Conservation (phyloP, 2,113 vertebrate species). For the Orycteropus afer region DNA sequence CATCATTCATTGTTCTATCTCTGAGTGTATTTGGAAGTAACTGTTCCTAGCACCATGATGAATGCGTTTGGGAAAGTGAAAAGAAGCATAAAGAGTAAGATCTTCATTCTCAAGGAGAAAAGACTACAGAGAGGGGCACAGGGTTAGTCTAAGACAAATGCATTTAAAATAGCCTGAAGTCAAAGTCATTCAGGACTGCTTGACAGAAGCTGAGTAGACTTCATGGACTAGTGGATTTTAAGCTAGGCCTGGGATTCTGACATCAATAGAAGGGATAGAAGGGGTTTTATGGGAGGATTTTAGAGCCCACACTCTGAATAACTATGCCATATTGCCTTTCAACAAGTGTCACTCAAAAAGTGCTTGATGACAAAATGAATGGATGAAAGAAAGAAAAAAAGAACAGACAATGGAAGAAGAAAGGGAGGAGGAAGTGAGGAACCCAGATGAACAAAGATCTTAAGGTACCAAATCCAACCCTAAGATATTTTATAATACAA, state of each 20-base stretch:
- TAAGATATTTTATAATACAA: background rate
- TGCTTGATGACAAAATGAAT: background rate
- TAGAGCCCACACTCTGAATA: background rate
- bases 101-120: background rate
- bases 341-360: background rate
- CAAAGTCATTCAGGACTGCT: background rate
- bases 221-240: background rate
- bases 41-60: background rate
- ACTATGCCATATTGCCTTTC: background rate
- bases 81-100: background rate
- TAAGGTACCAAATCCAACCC: background rate
- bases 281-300: background rate
- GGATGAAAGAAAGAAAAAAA: slow-evolving; percentile 1
- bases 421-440: background rate
- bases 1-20: background rate
- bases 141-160: background rate
- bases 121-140: background rate
- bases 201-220: background rate
- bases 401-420: background rate
- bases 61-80: background rate
- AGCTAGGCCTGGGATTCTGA: background rate
- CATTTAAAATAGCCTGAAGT: background rate
- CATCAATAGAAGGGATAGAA: background rate
- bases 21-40: background rate
- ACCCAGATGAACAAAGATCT: background rate